Conservation (phyloP, 2,113 vertebrate species). For the Saimiri boliviensis region DNA sequence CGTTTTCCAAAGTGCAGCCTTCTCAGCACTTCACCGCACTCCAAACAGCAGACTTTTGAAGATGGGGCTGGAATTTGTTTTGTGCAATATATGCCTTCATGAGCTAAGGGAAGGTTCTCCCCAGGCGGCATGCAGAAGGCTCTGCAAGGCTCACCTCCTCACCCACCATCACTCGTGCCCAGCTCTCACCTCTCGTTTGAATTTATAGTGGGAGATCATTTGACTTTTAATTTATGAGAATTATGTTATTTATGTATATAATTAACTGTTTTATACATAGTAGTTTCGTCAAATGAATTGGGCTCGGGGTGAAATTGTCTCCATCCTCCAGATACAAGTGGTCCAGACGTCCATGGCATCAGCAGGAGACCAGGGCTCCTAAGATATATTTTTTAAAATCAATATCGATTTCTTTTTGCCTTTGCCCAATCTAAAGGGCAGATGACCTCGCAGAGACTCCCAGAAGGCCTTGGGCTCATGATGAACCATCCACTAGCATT, state of each 20-base stretch:
- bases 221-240: slow-evolving; percentile 68
- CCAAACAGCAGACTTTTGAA: accelerated
- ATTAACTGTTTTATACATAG: slow-evolving; percentile 56
- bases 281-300: background rate
- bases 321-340: background rate
- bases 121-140: accelerated
- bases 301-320: background rate
- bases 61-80: background rate
- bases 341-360: background rate
- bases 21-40: background rate
- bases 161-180: accelerated
- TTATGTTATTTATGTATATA: slow-evolving; percentile 76
- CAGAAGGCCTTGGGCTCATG: background rate
- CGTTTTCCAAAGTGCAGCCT: accelerated
- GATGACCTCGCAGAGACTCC: background rate
- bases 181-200: background rate
- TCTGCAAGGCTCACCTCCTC: background rate
- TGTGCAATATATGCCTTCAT: background rate
- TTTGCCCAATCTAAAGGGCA: background rate
- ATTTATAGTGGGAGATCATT: background rate
- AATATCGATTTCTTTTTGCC: background rate
- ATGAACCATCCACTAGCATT: background rate
- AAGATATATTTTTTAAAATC: background rate
- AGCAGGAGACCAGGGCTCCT: background rate
- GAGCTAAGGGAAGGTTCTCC: accelerated